Evolutionary conservation across 2,797 vertebrate genomes (phyloP).

Genomic region (Erpetoichthys calabaricus): DNA sequence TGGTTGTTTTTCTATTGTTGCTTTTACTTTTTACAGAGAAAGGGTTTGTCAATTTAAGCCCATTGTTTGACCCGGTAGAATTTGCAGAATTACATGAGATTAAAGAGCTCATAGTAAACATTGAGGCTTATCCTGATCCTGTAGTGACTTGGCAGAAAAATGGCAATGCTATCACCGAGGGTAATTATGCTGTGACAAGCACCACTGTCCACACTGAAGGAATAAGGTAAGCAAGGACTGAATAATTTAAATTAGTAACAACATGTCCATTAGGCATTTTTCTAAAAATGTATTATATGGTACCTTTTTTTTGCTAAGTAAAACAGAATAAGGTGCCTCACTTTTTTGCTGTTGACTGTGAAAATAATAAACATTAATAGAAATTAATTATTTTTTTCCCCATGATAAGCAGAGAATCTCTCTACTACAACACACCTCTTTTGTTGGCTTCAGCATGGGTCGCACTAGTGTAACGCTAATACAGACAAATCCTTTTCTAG

Average conservation of each 20-base stretch:
- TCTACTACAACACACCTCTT: too few species aligned
- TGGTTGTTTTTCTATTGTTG: slow-evolving; percentile 5
- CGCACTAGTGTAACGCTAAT: too few species aligned
- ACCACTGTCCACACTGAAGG: slow-evolving; percentile 27
- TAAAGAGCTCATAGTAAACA: slow-evolving; percentile 69
- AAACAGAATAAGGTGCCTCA: too few species aligned
- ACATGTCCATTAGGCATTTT: background rate
- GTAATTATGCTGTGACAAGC: slow-evolving; percentile 31
- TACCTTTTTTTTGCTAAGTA: background rate
- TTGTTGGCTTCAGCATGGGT: too few species aligned
- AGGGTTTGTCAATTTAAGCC: slow-evolving; percentile 67
- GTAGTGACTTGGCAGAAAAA: slow-evolving; percentile 78
- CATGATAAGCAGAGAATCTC: too few species aligned
- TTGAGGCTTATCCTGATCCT: slow-evolving; percentile 68
- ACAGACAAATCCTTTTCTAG: too few species aligned
- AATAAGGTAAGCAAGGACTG: slow-evolving; percentile 34
- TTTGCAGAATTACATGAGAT: slow-evolving; percentile 68
- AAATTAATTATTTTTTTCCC: too few species aligned
- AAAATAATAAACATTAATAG: too few species aligned
- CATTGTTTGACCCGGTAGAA: slow-evolving; percentile 60
- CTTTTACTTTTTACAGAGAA: slow-evolving; percentile 45
- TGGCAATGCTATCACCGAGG: slow-evolving; percentile 36
- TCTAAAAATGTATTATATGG: background rate
- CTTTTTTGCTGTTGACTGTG: too few species aligned
- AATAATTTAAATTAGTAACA: background rate